Evolutionary conservation across 2,888 invertebrate genomes (phyloP).

Genomic region (Macrophya annulata): DNA sequence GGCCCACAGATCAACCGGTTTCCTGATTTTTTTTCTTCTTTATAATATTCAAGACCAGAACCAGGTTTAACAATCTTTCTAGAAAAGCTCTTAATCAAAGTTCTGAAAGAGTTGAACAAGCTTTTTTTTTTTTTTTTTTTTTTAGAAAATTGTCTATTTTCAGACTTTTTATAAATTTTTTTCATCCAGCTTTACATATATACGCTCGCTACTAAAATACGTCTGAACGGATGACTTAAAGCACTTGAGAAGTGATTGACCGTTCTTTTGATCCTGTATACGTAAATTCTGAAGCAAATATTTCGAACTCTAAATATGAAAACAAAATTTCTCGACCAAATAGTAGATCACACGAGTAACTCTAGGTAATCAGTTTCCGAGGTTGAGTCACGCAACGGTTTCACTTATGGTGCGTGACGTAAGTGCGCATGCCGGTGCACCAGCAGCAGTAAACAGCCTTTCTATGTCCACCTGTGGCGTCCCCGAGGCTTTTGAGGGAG

Average conservation of each 20-base stretch:
- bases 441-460: slow-evolving; percentile 1
- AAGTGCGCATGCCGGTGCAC: slow-evolving; percentile 31
- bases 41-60: too few relatives aligned
- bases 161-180: neutral
- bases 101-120: neutral
- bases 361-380: neutral
- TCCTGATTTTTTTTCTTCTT: too few relatives aligned
- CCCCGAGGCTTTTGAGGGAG: neutral
- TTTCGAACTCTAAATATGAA: neutral
- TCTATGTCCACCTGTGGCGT: slow-evolving; percentile 47
- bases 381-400: slow-evolving; percentile 48
- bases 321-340: slow-evolving; percentile 2
- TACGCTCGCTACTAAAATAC: neutral
- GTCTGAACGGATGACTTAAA: neutral
- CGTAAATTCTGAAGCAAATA: neutral
- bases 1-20: too few relatives aligned
- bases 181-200: neutral
- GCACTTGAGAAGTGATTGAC: slow-evolving; percentile 26
- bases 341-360: slow-evolving; percentile 3
- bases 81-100: too few relatives aligned
- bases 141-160: neutral
- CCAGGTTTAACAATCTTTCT: too few relatives aligned
- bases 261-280: neutral
- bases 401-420: slow-evolving; percentile 41
- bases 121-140: too few relatives aligned